Conservation (phyloP, 1,140 invertebrate genomes). For the Zaprionus nigranus region DNA sequence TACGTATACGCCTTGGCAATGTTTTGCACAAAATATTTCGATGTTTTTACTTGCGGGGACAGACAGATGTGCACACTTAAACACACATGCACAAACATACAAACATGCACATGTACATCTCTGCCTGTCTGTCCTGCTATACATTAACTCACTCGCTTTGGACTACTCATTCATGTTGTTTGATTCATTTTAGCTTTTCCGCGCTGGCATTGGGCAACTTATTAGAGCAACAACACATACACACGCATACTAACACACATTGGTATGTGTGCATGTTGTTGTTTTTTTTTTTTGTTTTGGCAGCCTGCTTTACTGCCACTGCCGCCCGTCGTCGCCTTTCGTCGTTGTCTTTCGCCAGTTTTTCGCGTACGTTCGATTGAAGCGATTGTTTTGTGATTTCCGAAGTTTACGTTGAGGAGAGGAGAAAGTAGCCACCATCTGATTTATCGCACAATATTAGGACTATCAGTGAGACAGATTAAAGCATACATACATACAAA, state of each 20-base stretch:
- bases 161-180: slow-evolving; percentile 28
- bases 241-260: not conserved
- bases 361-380: slow-evolving; percentile 48
- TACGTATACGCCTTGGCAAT: slow-evolving; percentile 59
- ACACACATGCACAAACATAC: slow-evolving; percentile 7
- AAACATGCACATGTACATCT: not conserved
- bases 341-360: slow-evolving; percentile 42
- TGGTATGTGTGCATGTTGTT: slow-evolving; percentile 13
- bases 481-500: not conserved
- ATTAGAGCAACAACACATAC: slow-evolving; percentile 23
- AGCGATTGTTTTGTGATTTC: slow-evolving; percentile 35
- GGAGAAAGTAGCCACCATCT: not conserved
- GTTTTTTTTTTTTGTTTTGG: slow-evolving; percentile 37
- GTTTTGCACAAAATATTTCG: slow-evolving; percentile 40
- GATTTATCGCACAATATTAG: slow-evolving; percentile 18
- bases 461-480: not conserved
- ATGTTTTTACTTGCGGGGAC: slow-evolving; percentile 23
- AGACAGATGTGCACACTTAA: slow-evolving; percentile 4
- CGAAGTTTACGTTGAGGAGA: not conserved
- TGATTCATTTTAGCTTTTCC: slow-evolving; percentile 29
- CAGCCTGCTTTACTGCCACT: slow-evolving; percentile 27
- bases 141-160: slow-evolving; percentile 28
- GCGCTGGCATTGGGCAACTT: slow-evolving; percentile 36
- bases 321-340: slow-evolving; percentile 31
- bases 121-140: not conserved